A percentile compares a stretch with the other conserved stretches of the same genome.
phyloP scores from a whole-genome alignment of 2,888 invertebrate genomes.

The Gnatocerus cornutus region DNA sequence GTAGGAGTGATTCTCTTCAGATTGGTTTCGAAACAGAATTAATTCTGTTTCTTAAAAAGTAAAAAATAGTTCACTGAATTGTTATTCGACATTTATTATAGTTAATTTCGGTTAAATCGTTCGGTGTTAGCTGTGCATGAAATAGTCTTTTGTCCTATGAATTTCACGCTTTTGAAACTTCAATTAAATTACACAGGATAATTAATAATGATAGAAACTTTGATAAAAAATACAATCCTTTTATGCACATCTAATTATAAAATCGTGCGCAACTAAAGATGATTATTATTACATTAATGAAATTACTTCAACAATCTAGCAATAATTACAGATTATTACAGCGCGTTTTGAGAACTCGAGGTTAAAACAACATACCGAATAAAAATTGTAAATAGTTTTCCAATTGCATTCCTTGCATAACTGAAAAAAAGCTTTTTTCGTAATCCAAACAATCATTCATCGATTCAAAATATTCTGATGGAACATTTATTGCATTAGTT shows the following conservation, averaged over 20 bases:
- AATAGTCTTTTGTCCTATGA: too few relatives aligned
- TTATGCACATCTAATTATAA: conserved; percentile 14
- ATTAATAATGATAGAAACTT: background rate
- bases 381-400: background rate
- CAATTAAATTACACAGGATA: background rate
- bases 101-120: too few relatives aligned
- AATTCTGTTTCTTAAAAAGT: too few relatives aligned
- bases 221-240: background rate
- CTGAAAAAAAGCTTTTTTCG: background rate
- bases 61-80: too few relatives aligned
- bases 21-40: too few relatives aligned
- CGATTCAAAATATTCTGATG: conserved; percentile 10
- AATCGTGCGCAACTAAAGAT: conserved; percentile 9
- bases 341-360: conserved; percentile 20
- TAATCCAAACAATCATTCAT: background rate
- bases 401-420: conserved; percentile 23
- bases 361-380: conserved; percentile 15
- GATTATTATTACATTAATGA: conserved; percentile 23
- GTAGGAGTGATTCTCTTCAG: too few relatives aligned
- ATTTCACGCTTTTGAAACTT: too few relatives aligned
- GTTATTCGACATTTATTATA: too few relatives aligned
- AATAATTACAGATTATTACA: conserved; percentile 13
- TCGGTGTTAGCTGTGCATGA: too few relatives aligned
- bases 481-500: conserved; percentile 23
- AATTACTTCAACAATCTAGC: conserved; percentile 7